Evolutionary conservation across 1,140 invertebrate genomes (phyloP), one percentile per base, ranked within the genome.

Genomic region (Lordiphosa collinella): DNA sequence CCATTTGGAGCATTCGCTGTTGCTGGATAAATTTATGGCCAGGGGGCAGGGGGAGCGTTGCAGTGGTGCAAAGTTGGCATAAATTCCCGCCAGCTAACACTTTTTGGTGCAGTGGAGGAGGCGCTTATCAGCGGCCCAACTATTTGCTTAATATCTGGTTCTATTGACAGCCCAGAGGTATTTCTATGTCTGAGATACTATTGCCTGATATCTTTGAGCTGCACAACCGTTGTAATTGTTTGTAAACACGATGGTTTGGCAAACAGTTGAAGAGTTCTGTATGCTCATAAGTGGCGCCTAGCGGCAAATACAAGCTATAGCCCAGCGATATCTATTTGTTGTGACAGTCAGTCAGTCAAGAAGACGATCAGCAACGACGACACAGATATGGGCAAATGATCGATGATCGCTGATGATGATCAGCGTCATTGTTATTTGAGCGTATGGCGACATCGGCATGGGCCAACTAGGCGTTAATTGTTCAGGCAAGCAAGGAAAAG

Each of bases 141-240:
- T 44, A 14, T 68, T 68, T 68, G 64, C 63, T 68, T 48, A 67
- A 68, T 68, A 68, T 67, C 64, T 48, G 35, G 48, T 59, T 52
- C 41, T 68, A 68, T 68, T 68, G 65, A 68, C 55, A 59, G 12
- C 11, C 35, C 9, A 11, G 22, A 52, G 32, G 14, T 53, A 60
- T 11, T 12, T 44, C 29, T 13, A 2, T 4, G 25, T 12, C 9
- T 53, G 25, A 18, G 32, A 43, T 25, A 13, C 16, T 29, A 13
- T 25, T 29, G n/a, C 7, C 11, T 6, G 60, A 64, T 64, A 61
- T 56, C 50, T 75, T 48, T 12, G 5, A 47, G 32, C 32, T 54
- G 47, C 55, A 60, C 67, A 82, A 82, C 62, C 63, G 76, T 82
- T 82, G 72, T 80, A 80, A 80, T 80, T 82, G 78, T 84, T 84